Conservation (phyloP, 2,888 invertebrate species). For the Vannuccia rotundouncinata region DNA sequence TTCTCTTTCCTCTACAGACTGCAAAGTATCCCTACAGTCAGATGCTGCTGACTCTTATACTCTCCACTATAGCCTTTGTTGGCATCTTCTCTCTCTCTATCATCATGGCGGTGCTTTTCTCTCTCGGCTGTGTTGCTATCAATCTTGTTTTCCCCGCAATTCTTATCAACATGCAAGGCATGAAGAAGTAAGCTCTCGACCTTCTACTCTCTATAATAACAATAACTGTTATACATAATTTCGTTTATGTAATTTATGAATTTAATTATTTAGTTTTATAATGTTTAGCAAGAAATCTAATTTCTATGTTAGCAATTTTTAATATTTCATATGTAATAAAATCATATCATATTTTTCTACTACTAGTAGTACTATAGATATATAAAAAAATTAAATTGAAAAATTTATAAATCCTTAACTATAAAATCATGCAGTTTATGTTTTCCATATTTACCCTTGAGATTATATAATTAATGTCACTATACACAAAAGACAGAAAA, state of each 20-base stretch:
- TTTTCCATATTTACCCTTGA: too few relatives aligned
- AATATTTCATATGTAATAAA: too few relatives aligned
- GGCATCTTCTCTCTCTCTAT: conserved; percentile 46
- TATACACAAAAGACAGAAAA: too few relatives aligned
- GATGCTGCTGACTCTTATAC: conserved; percentile 44
- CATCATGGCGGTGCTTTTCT: conserved; percentile 48
- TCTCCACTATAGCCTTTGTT: conserved; percentile 43
- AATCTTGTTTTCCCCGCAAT: conserved; percentile 56
- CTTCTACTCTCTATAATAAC: too few relatives aligned
- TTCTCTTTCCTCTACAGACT: too few relatives aligned
- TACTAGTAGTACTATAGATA: too few relatives aligned
- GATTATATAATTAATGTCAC: too few relatives aligned
- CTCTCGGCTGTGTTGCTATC: conserved; percentile 51
- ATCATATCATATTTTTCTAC: too few relatives aligned
- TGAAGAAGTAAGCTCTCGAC: conserved; percentile 57
- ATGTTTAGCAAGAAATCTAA: not conserved
- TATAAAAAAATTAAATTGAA: too few relatives aligned
- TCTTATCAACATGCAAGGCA: conserved; percentile 55
- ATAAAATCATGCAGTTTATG: too few relatives aligned
- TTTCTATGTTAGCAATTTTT: conserved; percentile 39
- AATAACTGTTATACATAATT: too few relatives aligned
- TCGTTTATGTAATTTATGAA: not conserved
- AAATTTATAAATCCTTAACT: too few relatives aligned
- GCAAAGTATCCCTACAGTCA: conserved; percentile 42
- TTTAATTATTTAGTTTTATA: not conserved